Base-by-base conservation (phyloP, 2,888 invertebrate species). In the Galeruca laticollis region DNA sequence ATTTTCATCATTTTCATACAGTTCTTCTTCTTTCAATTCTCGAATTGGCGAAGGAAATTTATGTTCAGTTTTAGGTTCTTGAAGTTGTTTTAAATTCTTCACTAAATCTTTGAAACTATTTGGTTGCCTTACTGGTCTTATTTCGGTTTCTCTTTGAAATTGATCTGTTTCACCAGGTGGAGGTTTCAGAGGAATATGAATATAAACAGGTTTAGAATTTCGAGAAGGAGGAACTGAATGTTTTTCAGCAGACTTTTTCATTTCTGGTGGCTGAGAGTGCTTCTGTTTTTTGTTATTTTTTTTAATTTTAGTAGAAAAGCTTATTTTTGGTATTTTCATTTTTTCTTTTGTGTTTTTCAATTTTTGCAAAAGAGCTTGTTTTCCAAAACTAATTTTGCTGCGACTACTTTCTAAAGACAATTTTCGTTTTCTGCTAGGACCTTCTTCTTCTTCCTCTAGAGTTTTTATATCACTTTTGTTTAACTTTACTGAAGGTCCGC, bases 141-240 rank as follows among this genome's bases (percentile, higher is more conserved):
- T 18, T 52, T 68, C 64, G 31, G 40, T 59, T 18, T 77, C 76
- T 21, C 79, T 79, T 62, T 80, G 85, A 74, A 84, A 84, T 76
- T 85, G 83, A 66, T 85, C 85, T 1, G 81, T 81, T 79, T 84
- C 74, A 9, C 84, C 85, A 4, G 82, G 78, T 8, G 84, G 84
- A 61, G 84, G 84, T 78, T 85, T 85, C 11, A 86, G 73, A 3
- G 86, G 86, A 75, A 86, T 85, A 72, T 85, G 82, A 68, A 86
- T 85, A 70, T 85, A 84, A 26, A 82, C 78, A 2, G 84, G 84
- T 56, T 76, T 79, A 15, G 73, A 75, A 37, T 79, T 70, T 69
- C 78, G 78, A 1, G 75, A 47, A 13, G 40, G 8, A 59, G 21
- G 2, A 8, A 60, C 15, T 20, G 13, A 59, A 6, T 60, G 37